These are phyloP conservation scores for Gymnopithys bicolor DNA, from an alignment of 2,797 vertebrate species.

Conservation along the genomic window DNA sequence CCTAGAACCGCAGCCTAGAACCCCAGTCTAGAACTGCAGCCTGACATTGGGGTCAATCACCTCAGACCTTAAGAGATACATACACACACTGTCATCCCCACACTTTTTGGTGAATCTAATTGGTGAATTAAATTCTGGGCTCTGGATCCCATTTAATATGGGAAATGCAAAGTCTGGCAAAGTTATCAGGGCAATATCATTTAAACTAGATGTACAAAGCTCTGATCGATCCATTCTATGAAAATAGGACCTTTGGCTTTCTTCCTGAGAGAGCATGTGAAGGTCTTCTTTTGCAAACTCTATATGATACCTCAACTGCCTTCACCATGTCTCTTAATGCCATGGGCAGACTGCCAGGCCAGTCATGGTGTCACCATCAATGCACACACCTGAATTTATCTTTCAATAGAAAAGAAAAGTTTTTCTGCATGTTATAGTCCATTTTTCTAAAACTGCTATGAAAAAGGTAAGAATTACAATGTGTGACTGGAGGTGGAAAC, in stretches of 20 bases:
- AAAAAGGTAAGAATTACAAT: neutral
- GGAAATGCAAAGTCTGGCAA: conserved; percentile 33
- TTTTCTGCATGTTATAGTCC: neutral
- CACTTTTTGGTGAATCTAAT: neutral
- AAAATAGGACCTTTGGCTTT: conserved; percentile 49
- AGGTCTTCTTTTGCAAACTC: conserved; percentile 11
- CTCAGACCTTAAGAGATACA: no score
- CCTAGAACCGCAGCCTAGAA: no score
- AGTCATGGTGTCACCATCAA: neutral
- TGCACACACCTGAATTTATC: neutral
- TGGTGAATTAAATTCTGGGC: neutral
- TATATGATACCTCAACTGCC: neutral
- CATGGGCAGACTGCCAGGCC: neutral
- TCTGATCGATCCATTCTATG: neutral
- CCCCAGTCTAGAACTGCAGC: no score
- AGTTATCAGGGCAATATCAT: conserved; percentile 4
- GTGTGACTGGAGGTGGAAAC: neutral
- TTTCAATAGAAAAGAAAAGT: neutral
- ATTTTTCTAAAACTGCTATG: neutral
- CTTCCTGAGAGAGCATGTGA: neutral
- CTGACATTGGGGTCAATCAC: no score
- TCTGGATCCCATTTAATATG: neutral
- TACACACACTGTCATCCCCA: no score
- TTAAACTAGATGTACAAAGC: conserved; percentile 3
- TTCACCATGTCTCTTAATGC: neutral